Evolutionary conservation across 2,888 invertebrate genomes (phyloP).

Genomic region (Cyclophora punctaria): DNA sequence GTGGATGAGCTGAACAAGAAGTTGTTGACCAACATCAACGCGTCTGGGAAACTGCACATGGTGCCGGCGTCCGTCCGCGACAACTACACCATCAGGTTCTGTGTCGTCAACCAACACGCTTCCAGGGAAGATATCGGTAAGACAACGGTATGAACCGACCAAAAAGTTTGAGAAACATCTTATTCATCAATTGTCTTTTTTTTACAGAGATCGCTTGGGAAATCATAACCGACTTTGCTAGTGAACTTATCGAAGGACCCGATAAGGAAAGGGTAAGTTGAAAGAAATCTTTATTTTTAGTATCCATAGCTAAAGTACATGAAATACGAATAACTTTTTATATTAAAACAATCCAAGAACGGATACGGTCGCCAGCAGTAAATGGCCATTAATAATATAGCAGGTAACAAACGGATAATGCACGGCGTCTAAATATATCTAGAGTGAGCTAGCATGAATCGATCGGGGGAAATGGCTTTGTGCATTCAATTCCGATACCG

Average conservation of each 20-base stretch:
- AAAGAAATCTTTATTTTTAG: neutral
- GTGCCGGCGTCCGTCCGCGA: slow-evolving; percentile 94
- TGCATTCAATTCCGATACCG: too few species aligned
- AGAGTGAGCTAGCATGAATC: too few species aligned
- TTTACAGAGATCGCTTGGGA: slow-evolving; percentile 87
- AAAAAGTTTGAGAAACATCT: too few species aligned
- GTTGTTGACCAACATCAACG: slow-evolving; percentile 92
- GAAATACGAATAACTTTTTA: too few species aligned
- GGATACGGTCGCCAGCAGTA: too few species aligned
- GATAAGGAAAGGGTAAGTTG: slow-evolving; percentile 76
- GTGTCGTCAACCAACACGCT: slow-evolving; percentile 93
- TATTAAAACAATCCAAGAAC: too few species aligned
- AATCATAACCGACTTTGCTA: slow-evolving; percentile 86
- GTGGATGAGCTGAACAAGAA: slow-evolving; percentile 88
- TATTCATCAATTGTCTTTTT: neutral
- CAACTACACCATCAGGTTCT: slow-evolving; percentile 94
- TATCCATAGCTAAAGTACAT: slow-evolving; percentile 11
- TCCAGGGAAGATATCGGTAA: slow-evolving; percentile 86
- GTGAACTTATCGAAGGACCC: slow-evolving; percentile 83
- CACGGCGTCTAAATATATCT: too few species aligned
- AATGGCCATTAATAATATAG: too few species aligned
- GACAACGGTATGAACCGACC: neutral
- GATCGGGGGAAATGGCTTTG: too few species aligned
- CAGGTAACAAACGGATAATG: too few species aligned
- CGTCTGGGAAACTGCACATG: slow-evolving; percentile 97